Evolutionary conservation across 2,888 invertebrate genomes (phyloP).

Genomic region (Xanthia icteritia): DNA sequence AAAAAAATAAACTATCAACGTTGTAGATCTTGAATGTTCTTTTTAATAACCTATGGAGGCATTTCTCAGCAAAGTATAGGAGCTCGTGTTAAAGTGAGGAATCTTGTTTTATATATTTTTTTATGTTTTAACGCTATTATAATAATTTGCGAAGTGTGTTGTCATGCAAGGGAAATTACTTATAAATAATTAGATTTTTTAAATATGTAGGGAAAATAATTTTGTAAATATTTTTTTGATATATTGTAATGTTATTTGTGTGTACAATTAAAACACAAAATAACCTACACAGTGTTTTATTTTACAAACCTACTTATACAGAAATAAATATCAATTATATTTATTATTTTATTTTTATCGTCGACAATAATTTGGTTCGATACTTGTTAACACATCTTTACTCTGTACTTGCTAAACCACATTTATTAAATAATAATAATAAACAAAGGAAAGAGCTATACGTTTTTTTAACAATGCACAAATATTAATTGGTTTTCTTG

Average conservation of each 20-base stretch:
- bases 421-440: neutral
- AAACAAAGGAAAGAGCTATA: neutral
- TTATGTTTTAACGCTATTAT: neutral
- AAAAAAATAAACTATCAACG: conserved; percentile 54
- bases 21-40: conserved; percentile 32
- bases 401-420: no score
- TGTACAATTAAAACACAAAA: no score
- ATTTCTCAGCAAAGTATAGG: conserved; percentile 30
- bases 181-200: neutral
- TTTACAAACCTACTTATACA: neutral
- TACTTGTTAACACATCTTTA: neutral
- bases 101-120: conserved; percentile 1
- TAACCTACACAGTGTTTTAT: no score
- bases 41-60: conserved; percentile 20
- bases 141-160: neutral
- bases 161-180: neutral
- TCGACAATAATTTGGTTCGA: neutral
- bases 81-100: neutral
- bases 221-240: neutral
- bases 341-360: no score
- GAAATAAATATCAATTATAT: neutral
- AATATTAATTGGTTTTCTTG: neutral
- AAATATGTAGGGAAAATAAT: no score
- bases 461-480: neutral
- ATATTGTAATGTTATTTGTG: neutral